Evolutionary conservation across 64 coral and sea anemone species (phyloP), one percentile per base, ranked within the genome.

Genomic region (Anthopleura sola): DNA sequence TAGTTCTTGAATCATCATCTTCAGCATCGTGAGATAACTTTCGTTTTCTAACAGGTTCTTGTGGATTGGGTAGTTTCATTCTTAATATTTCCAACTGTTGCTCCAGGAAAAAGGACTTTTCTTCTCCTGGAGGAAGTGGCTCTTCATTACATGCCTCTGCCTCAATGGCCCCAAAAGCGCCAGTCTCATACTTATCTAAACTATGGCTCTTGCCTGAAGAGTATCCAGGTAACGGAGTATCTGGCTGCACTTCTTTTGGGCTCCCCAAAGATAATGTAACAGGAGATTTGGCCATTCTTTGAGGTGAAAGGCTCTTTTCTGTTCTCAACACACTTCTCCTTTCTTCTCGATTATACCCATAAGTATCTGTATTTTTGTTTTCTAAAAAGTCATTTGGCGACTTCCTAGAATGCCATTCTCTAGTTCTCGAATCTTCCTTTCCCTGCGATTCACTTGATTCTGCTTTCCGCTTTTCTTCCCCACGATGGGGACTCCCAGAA

Each of bases 11-110:
- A 83, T 81, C 50, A 84, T 21, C 40, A 50, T 82, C 91, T 51
- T 92, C 89, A 31, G 92, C 94, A 66, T 96, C 94, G 31, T 89
- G 78, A 8, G 94, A 96, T 36, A 96, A 53, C 83, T 96, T 96
- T 37, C 94, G 54, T 55, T 96, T 96, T 37, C 88, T 86, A 12
- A 87, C 75, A 38, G 87, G 87, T 93, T 96, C 91, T 38, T 90
- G 90, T 32, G 90, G 85, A 60, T 86, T 85, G 75, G 88, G 91
- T 24, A 95, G 85, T 69, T 92, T 92, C 50, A 39, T 89, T 78
- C 90, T 57, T 44, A 83, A 54, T 31, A 83, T 88, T 49, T 95
- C 93, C 53, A 95, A 53, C 3, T 87, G 87, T 6, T 92, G 89
- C 48, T 95, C 90, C 16, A 92, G 93, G 54, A 90, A 84, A 47